Evolutionary conservation across 2,797 vertebrate species (phyloP).

Genomic region (Manis crassicaudata): DNA sequence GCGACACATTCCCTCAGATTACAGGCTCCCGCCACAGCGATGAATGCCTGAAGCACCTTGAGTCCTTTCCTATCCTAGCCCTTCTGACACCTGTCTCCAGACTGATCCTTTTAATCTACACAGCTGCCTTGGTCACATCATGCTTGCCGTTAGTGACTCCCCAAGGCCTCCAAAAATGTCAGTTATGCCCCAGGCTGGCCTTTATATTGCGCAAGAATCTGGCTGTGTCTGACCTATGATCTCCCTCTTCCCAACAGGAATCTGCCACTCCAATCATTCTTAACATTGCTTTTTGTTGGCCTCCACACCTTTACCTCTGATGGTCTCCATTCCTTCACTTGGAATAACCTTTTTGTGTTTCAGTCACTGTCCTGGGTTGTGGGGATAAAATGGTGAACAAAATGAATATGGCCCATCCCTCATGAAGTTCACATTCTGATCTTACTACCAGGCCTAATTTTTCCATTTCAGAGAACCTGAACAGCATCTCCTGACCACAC

Average conservation of each 20-base stretch:
- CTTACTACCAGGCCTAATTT: not conserved
- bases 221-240: not conserved
- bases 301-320: not conserved
- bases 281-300: not conserved
- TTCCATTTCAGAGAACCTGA: not conserved
- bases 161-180: constrained; percentile 23
- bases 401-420: not conserved
- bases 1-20: not conserved
- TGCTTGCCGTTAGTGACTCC: not conserved
- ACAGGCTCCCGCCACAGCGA: not conserved
- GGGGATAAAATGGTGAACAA: not conserved
- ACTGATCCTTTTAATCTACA: constrained; percentile 57
- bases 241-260: not conserved
- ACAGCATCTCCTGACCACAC: not conserved
- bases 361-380: not conserved
- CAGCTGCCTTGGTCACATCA: constrained; percentile 38
- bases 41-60: not conserved
- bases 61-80: constrained; percentile 5
- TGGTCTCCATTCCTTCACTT: not conserved
- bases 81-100: constrained; percentile 45
- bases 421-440: not conserved
- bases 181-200: not conserved
- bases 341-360: not conserved
- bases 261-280: not conserved
- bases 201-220: constrained; percentile 49